phyloP scores from a whole-genome alignment of 2,888 invertebrate genomes.

The Chouioia cunea region DNA sequence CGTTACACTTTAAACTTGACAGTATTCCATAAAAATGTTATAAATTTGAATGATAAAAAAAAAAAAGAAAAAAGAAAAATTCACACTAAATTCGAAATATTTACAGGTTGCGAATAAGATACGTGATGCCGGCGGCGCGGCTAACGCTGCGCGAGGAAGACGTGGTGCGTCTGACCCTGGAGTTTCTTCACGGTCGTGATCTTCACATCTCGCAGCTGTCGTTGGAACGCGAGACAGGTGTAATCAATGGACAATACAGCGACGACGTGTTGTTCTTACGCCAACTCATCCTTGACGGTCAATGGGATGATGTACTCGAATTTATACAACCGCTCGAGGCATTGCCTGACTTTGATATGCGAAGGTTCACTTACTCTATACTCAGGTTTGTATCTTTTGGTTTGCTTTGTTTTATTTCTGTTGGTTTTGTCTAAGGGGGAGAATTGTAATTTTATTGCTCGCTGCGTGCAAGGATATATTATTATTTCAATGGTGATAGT shows the following conservation, averaged over 20 bases:
- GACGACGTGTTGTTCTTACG: slow-evolving; percentile 95
- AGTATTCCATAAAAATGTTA: no score
- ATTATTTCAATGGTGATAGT: neutral
- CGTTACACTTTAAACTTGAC: no score
- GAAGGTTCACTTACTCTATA: slow-evolving; percentile 83
- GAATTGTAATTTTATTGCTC: neutral
- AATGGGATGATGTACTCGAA: slow-evolving; percentile 97
- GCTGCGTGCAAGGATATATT: neutral
- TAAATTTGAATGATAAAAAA: no score
- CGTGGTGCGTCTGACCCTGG: slow-evolving; percentile 85
- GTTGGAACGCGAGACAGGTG: slow-evolving; percentile 93
- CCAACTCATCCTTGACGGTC: slow-evolving; percentile 95
- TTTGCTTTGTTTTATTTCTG: neutral
- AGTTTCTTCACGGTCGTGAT: slow-evolving; percentile 89
- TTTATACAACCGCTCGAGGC: slow-evolving; percentile 94
- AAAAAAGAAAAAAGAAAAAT: no score
- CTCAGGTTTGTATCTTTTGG: slow-evolving; percentile 35
- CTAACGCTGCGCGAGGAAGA: slow-evolving; percentile 90
- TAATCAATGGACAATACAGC: slow-evolving; percentile 92
- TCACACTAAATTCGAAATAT: neutral
- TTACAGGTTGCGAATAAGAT: slow-evolving; percentile 67
- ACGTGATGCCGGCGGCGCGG: slow-evolving; percentile 86
- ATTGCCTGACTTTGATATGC: slow-evolving; percentile 84
- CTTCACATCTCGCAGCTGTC: slow-evolving; percentile 92
- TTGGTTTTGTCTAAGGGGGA: no score